phyloP scores from a whole-genome alignment of 2,113 vertebrate genomes.

The Marmota flaviventris region DNA sequence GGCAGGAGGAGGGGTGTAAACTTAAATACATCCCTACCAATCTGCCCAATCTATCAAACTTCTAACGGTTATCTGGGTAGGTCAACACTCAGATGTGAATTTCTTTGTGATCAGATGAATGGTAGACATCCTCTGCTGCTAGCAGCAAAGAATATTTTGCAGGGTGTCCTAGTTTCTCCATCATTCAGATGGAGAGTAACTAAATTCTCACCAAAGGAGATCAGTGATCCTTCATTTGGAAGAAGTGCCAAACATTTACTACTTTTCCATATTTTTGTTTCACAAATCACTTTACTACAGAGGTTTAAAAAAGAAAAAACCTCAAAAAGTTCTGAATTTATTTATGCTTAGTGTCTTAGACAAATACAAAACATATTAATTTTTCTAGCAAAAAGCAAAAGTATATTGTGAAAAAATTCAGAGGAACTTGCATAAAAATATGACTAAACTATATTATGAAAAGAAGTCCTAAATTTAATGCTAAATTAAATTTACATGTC shows the following conservation, averaged over 20 bases:
- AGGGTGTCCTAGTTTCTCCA: background rate
- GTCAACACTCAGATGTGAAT: background rate
- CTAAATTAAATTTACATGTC: background rate
- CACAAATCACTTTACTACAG: background rate
- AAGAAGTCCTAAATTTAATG: constrained; percentile 32
- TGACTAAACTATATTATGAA: constrained; percentile 30
- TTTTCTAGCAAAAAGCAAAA: constrained; percentile 38
- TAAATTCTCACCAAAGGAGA: background rate
- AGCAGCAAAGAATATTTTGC: background rate
- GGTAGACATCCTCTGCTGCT: background rate
- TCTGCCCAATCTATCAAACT: background rate
- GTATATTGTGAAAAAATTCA: constrained; percentile 30
- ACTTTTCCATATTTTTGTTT: background rate
- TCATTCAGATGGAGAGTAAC: background rate
- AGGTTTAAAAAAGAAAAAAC: constrained; percentile 33
- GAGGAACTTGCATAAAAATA: background rate
- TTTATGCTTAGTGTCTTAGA: constrained; percentile 10
- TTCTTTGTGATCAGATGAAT: background rate
- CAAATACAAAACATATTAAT: background rate
- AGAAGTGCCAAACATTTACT: background rate
- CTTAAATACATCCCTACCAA: background rate
- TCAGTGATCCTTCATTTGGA: background rate
- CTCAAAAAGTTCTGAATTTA: background rate
- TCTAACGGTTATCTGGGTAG: background rate
- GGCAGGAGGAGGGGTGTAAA: background rate